A percentile compares a stretch with the other conserved stretches of the same genome.
These are phyloP conservation scores for Pandemis heparana DNA, from an alignment of 2,888 invertebrate genomes.

Conservation along the genomic window DNA sequence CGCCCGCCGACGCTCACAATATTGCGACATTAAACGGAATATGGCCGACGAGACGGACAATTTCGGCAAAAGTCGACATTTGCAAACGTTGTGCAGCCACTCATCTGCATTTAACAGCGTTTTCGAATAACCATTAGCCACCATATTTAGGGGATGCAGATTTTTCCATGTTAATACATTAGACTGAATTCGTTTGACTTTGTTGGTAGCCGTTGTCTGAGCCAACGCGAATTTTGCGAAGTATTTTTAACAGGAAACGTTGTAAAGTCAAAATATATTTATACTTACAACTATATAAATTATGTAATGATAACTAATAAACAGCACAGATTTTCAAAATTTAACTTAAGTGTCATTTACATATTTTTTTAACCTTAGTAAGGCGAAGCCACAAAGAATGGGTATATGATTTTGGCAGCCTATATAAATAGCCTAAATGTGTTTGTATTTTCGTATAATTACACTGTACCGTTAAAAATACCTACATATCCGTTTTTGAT, in stretches of 20 bases:
- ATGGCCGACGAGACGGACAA: conserved; percentile 80
- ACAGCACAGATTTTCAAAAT: no score
- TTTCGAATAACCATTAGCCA: conserved; percentile 57
- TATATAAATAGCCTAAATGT: no score
- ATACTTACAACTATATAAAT: not conserved
- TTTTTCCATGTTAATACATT: conserved; percentile 27
- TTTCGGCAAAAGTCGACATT: conserved; percentile 81
- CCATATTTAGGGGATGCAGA: conserved; percentile 29
- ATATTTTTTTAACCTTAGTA: no score
- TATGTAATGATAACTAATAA: no score
- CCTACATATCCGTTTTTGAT: no score
- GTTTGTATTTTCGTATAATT: no score
- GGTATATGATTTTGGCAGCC: no score
- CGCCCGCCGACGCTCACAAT: conserved; percentile 78
- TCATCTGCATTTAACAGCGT: conserved; percentile 66
- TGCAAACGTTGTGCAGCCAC: conserved; percentile 72
- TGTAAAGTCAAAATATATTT: not conserved
- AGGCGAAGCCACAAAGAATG: no score
- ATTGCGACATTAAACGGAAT: conserved; percentile 84
- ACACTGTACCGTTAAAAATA: no score
- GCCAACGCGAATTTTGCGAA: not conserved
- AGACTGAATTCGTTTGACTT: conserved; percentile 11
- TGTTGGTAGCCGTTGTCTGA: not conserved
- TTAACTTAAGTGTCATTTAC: no score
- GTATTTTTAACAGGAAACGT: not conserved